Base-by-base conservation (phyloP, 2,797 vertebrate species). In the Sparus aurata region DNA sequence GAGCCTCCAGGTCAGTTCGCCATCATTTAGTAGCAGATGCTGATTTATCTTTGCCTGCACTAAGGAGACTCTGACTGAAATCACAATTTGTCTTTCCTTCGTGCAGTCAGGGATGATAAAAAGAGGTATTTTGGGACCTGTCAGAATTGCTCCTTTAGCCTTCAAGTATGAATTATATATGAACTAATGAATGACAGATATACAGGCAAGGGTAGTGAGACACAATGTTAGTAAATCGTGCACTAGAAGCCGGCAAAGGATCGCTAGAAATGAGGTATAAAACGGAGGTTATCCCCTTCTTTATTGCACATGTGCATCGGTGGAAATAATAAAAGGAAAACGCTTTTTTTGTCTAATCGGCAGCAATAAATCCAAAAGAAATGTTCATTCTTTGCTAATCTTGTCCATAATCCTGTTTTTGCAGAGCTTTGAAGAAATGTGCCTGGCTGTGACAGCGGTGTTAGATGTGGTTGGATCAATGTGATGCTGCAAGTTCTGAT, bases 401-500 rank as follows among this genome's bases (percentile, higher is more conserved):
- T 74, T 65, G 57, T 77, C 46, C 47, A 63, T 75, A 50, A 86
- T 80, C 55, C 46, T 71, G 23, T 50, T 87, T 83, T 77, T 73
- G 53, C 43, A 73, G 65, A 50, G 61, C 69, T 73, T 83, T 78
- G 46, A 73, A 69, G 59, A 77, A 77, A 84, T 72, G 34, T 70
- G 72, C 62, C 69, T 77, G 73, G 71, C 75, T 77, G 64, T 52
- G 70, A 72, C 53, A 46, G 50, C 17, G n/a, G 65, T 63, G 82
- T 76, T 86, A 15, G 75, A 76, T 75, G 74, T 11, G n/a, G 69
- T 38, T 67, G 53, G 82, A 88, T 90, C 80, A 65, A 86, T 87
- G 84, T 68, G 75, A 84, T 81, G 74, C 82, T 73, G 77, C 74
- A 79, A 65, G 85, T 90, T 87, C 61, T 76, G 87, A 91, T 89